Conservation (phyloP, 1,140 invertebrate species). For the Megalopta genalis region DNA sequence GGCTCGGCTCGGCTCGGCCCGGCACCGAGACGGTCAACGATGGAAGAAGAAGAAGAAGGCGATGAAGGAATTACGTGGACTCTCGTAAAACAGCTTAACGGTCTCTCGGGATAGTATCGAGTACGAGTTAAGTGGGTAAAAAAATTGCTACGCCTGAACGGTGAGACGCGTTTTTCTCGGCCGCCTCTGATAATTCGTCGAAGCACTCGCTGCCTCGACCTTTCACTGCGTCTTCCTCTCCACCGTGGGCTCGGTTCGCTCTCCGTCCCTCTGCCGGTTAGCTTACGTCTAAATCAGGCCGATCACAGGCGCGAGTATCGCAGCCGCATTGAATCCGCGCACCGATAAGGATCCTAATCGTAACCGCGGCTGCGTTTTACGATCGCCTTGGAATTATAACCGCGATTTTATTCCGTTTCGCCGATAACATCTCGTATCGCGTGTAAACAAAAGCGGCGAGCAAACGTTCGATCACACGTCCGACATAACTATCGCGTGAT, state of each 20-base stretch:
- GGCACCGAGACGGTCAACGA: slow-evolving; percentile 13
- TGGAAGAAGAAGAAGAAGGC: slow-evolving; percentile 30
- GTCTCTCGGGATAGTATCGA: slow-evolving; percentile 52
- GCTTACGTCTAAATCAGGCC: slow-evolving; percentile 23
- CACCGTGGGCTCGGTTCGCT: not conserved
- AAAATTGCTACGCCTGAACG: slow-evolving; percentile 61
- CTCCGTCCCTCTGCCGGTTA: not conserved
- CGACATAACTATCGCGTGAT: not conserved
- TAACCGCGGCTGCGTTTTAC: not conserved
- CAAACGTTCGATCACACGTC: not conserved
- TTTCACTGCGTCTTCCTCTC: slow-evolving; percentile 21
- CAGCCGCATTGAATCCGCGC: not conserved
- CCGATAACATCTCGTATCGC: not conserved
- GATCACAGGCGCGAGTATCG: not conserved
- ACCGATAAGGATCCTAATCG: not conserved
- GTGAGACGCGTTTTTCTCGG: slow-evolving; percentile 56
- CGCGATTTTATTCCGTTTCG: slow-evolving; percentile 24
- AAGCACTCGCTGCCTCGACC: slow-evolving; percentile 32
- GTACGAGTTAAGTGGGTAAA: slow-evolving; percentile 62
- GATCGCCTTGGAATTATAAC: slow-evolving; percentile 6
- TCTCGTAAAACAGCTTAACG: slow-evolving; percentile 64
- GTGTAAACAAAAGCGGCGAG: not conserved
- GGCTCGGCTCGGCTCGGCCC: not conserved
- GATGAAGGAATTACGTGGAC: slow-evolving; percentile 64
- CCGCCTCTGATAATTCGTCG: slow-evolving; percentile 53